Percentiles rank a stretch among this genome's conserved stretches.
Evolutionary conservation across 2,888 invertebrate species (phyloP).

Genomic region (Drosophila longiperda): DNA sequence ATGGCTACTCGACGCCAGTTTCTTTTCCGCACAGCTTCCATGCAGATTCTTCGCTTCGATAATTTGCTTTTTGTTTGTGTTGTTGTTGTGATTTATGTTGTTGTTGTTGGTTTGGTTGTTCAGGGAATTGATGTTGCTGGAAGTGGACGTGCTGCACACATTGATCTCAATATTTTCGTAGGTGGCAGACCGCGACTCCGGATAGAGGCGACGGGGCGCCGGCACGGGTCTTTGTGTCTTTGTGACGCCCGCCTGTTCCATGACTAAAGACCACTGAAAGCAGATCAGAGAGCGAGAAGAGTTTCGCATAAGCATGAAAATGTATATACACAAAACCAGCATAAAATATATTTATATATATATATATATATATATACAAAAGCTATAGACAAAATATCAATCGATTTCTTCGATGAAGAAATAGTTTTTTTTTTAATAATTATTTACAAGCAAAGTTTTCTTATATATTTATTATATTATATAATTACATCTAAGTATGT

Average conservation of each 20-base stretch:
- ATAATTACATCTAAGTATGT: neutral
- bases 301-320: conserved; percentile 28
- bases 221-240: conserved; percentile 82
- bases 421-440: neutral
- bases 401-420: neutral
- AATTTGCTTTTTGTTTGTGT: conserved; percentile 72
- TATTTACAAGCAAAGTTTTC: neutral
- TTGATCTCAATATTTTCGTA: conserved; percentile 83
- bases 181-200: conserved; percentile 77
- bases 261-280: conserved; percentile 31
- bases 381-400: neutral
- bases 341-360: neutral
- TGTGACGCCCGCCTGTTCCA: conserved; percentile 55
- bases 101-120: conserved; percentile 39
- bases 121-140: conserved; percentile 49
- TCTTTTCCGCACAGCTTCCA: conserved; percentile 75
- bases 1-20: conserved; percentile 65
- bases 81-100: conserved; percentile 41
- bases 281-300: conserved; percentile 2
- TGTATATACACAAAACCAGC: conserved; percentile 29
- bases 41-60: conserved; percentile 82
- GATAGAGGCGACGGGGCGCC: conserved; percentile 82
- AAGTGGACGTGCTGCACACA: conserved; percentile 54
- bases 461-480: neutral
- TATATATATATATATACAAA: neutral